Base-by-base conservation (phyloP, 1,140 invertebrate genomes). In the Tetramorium alpestre region DNA sequence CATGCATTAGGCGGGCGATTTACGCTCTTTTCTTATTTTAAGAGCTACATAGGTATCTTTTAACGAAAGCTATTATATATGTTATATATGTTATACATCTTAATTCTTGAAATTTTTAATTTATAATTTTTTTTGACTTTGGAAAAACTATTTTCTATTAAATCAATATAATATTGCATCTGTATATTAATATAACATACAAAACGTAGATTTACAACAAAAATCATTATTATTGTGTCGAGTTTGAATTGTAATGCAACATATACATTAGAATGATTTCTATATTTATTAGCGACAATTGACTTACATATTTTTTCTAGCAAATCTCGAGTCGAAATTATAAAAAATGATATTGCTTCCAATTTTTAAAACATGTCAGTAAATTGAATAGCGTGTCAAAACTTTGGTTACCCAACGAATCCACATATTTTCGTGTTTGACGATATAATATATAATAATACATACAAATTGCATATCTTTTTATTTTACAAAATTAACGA, bases 401-500 rank as follows among this genome's bases (percentile, higher is more conserved):
- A 56, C 72, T 81, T 82, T n/a, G 3, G 0, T 7, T 44, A 28
- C n/a, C 33, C 47, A 22, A 67, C 1, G 11, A 81, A 69, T 54
- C 13, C 3, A 22, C 28, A 13, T 25, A 33, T 58, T n/a, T 13
- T 58, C 6, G 7, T 7, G 11, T 22, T 75, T 2, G 10, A 64
- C 18, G 18, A 33, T 62, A 47, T 33, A 28, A 28, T 28, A 28
- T 28, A 28, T 28, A 5, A 33, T 33, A 33, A 18, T 18, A 44
- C 18, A 16, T 16, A 5, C 16, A 22, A 47, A 51, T 44, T 28
- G 38, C n/a, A 47, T 3, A 33, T 22, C 28, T 33, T 22, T 72
- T 11, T 78, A 33, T 33, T 51, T 13, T 56, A 54, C 6, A 72
- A 64, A 64, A 51, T 72, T 41, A 82, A 82, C 18, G 25, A 72